These are phyloP conservation scores for Cerastis leucographa DNA, from an alignment of 2,888 invertebrate species.

Conservation along the genomic window DNA sequence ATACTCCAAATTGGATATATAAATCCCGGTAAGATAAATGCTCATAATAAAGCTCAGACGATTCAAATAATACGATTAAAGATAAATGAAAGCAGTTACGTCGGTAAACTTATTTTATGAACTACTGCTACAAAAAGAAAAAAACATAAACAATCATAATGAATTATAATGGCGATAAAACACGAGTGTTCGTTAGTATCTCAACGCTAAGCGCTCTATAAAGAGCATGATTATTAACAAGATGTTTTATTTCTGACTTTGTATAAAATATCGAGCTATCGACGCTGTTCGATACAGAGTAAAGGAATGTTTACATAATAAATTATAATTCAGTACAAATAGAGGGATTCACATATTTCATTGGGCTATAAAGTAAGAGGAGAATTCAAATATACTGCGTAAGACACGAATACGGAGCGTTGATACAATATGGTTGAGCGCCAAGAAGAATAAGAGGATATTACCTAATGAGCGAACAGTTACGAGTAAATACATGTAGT, in stretches of 20 bases:
- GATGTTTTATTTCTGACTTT: constrained; percentile 59
- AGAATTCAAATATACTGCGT: constrained; percentile 72
- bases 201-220: constrained; percentile 63
- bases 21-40: constrained; percentile 3
- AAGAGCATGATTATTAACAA: constrained; percentile 58
- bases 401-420: background rate
- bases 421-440: constrained; percentile 4
- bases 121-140: constrained; percentile 18
- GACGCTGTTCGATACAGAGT: constrained; percentile 41
- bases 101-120: constrained; percentile 39
- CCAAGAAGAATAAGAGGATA: constrained; percentile 13
- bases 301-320: constrained; percentile 83
- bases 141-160: constrained; percentile 48
- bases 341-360: constrained; percentile 86
- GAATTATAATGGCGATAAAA: constrained; percentile 60
- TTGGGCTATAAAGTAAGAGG: constrained; percentile 82
- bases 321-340: constrained; percentile 87
- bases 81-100: constrained; percentile 15
- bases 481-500: constrained; percentile 65
- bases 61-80: constrained; percentile 33
- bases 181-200: constrained; percentile 52
- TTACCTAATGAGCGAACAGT: constrained; percentile 42
- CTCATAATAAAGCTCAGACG: constrained; percentile 14
- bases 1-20: background rate
- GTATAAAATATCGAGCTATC: constrained; percentile 56